Percentiles rank a stretch among this genome's conserved stretches.
phyloP scores from a whole-genome alignment of 2,113 vertebrate genomes.

The Ciconia stormi region DNA sequence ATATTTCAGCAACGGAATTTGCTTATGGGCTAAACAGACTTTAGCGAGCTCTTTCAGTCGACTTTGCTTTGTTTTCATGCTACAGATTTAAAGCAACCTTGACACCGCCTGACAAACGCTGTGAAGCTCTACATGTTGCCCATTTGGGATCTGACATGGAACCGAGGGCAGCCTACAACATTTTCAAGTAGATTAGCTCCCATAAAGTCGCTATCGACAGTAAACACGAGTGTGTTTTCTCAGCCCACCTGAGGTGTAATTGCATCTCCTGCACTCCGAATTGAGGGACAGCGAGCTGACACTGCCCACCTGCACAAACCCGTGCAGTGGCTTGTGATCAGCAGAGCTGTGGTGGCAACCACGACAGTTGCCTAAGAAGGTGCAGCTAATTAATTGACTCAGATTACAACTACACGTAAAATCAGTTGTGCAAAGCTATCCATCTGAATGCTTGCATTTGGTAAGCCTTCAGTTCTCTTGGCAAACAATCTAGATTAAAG shows the following conservation, averaged over 20 bases:
- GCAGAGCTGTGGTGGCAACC: background rate
- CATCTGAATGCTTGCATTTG: background rate
- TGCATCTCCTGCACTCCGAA: background rate
- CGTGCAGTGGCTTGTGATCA: background rate
- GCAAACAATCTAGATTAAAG: conserved; percentile 12
- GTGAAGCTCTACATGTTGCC: conserved; percentile 49
- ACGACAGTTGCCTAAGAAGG: background rate
- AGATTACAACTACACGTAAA: conserved; percentile 6
- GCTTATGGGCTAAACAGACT: conserved; percentile 76
- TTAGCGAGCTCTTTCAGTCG: conserved; percentile 47
- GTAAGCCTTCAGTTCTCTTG: background rate
- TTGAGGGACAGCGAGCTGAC: background rate
- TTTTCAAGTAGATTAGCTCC: background rate
- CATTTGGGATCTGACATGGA: conserved; percentile 55
- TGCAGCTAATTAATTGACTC: conserved; percentile 31
- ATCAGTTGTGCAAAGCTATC: background rate
- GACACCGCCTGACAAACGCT: conserved; percentile 66
- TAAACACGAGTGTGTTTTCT: background rate
- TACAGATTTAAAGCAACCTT: conserved; percentile 77
- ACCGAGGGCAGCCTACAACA: background rate
- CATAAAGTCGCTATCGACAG: background rate
- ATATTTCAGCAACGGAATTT: conserved; percentile 78
- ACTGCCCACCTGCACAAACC: background rate
- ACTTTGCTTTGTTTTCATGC: conserved; percentile 78
- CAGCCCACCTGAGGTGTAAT: background rate